Conservation (phyloP, 1,140 invertebrate species). For the Lepidurus couesii region DNA sequence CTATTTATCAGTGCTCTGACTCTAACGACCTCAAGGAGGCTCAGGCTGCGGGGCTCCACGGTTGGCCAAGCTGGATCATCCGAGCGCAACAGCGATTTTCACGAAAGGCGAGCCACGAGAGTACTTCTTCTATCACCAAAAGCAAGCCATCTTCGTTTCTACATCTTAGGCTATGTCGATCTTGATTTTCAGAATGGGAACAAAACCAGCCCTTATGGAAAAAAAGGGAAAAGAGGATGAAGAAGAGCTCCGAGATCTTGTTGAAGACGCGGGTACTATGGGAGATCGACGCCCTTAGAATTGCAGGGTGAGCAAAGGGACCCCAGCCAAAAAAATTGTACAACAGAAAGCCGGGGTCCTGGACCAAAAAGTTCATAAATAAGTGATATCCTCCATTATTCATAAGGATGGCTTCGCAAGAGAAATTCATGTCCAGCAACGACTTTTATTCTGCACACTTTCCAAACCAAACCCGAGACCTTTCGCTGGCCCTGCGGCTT, state of each 20-base stretch:
- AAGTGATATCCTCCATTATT: too few relatives aligned
- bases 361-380: too few relatives aligned
- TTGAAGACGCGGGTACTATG: not conserved
- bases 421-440: too few relatives aligned
- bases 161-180: not conserved
- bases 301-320: not conserved
- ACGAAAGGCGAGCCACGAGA: slow-evolving; percentile 1
- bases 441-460: too few relatives aligned
- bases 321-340: too few relatives aligned
- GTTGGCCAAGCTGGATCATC: not conserved
- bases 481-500: too few relatives aligned
- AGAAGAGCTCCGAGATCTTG: not conserved
- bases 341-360: too few relatives aligned
- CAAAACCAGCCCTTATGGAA: not conserved
- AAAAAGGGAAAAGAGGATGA: not conserved
- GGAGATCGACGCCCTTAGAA: not conserved
- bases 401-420: too few relatives aligned
- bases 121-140: not conserved
- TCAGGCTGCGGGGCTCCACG: not conserved
- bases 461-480: too few relatives aligned
- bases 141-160: not conserved
- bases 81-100: slow-evolving; percentile 14
- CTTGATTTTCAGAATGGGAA: not conserved
- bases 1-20: not conserved
- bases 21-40: not conserved